A percentile compares a stretch with the other conserved stretches of the same genome.
Conservation (phyloP, 2,113 vertebrate species). For the Morone saxatilis region DNA sequence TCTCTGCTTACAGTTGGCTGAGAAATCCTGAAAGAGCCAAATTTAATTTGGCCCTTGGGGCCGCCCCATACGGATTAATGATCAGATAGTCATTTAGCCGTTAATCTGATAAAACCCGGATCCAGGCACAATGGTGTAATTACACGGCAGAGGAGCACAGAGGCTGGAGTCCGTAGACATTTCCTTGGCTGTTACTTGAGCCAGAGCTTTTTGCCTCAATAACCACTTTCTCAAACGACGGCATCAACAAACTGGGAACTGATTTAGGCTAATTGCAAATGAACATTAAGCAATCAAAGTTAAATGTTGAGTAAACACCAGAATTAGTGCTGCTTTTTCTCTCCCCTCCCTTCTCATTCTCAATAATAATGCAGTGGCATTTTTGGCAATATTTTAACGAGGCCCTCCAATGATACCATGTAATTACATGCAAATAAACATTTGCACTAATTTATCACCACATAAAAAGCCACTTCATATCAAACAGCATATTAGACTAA, state of each 20-base stretch:
- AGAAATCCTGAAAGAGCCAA: slow-evolving; percentile 62
- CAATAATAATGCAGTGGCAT: slow-evolving; percentile 26
- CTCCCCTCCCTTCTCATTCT: slow-evolving; percentile 14
- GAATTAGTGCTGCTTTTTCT: slow-evolving; percentile 30
- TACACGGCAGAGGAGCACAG: slow-evolving; percentile 42
- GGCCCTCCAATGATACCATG: slow-evolving; percentile 16
- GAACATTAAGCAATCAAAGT: slow-evolving; percentile 44
- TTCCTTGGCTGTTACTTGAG: slow-evolving; percentile 40
- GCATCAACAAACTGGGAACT: slow-evolving; percentile 21
- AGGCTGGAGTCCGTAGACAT: slow-evolving; percentile 47
- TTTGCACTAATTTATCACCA: slow-evolving; percentile 31
- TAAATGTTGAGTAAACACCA: slow-evolving; percentile 47
- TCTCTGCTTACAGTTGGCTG: slow-evolving; percentile 59
- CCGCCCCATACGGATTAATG: slow-evolving; percentile 68
- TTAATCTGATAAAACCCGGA: slow-evolving; percentile 78
- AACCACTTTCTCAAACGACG: slow-evolving; percentile 31
- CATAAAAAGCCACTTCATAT: slow-evolving; percentile 39
- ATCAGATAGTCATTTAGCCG: slow-evolving; percentile 76
- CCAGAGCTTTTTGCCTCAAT: slow-evolving; percentile 29
- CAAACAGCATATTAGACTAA: slow-evolving; percentile 33
- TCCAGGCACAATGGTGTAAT: slow-evolving; percentile 71
- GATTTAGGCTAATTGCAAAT: slow-evolving; percentile 46
- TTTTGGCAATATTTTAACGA: slow-evolving; percentile 36
- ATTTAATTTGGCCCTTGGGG: slow-evolving; percentile 76
- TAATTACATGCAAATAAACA: slow-evolving; percentile 59